A percentile compares a stretch with the other conserved stretches of the same genome.
Evolutionary conservation across 2,888 invertebrate species (phyloP).

Genomic region (Magallana nippona): DNA sequence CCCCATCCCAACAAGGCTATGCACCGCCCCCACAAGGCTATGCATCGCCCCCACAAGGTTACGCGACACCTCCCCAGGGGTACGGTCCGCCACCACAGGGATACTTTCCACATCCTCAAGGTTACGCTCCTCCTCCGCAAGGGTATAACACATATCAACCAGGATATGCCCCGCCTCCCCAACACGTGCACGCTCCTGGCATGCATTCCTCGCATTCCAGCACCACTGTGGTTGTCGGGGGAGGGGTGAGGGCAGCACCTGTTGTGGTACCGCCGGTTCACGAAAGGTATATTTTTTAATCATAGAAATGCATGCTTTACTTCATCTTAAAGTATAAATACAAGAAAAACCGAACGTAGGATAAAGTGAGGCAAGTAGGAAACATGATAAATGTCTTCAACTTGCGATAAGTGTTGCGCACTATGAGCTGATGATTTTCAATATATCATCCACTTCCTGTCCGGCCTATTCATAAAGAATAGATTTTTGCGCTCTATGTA

Average conservation of each 20-base stretch:
- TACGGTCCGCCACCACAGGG: constrained; percentile 1
- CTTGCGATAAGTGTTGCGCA: no score
- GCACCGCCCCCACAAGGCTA: constrained; percentile 38
- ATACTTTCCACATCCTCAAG: constrained; percentile 25
- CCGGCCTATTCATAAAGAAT: no score
- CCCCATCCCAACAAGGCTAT: constrained; percentile 27
- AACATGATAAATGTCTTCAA: no score
- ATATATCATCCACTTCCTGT: no score
- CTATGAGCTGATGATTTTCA: no score
- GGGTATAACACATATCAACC: constrained; percentile 1
- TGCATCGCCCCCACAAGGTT: constrained; percentile 8
- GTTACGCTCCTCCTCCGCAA: constrained; percentile 37
- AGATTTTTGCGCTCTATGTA: no score
- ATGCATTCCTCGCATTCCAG: constrained; percentile 19
- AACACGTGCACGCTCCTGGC: constrained; percentile 20
- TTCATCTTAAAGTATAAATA: background rate
- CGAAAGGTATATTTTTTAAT: constrained; percentile 33
- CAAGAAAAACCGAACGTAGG: background rate
- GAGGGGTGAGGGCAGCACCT: constrained; percentile 9
- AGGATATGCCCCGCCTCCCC: constrained; percentile 42
- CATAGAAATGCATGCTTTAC: no score
- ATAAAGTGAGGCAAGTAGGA: no score
- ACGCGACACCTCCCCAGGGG: constrained; percentile 6
- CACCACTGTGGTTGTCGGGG: constrained; percentile 37
- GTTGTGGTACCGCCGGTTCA: constrained; percentile 25